Evolutionary conservation across 2,888 invertebrate genomes (phyloP).

Genomic region (Cloeon dipterum): DNA sequence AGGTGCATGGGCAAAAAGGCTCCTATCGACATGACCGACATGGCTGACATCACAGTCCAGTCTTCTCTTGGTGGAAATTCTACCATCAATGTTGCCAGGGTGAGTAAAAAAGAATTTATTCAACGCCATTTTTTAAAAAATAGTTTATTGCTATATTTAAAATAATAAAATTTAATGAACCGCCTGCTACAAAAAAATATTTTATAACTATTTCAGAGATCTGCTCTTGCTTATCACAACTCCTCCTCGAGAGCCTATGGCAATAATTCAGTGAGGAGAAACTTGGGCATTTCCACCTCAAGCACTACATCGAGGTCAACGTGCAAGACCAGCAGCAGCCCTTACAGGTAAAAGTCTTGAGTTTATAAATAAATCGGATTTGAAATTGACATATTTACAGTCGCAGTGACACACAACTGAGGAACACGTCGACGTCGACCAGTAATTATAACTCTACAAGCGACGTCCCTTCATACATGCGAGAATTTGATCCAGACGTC

Average conservation of each 20-base stretch:
- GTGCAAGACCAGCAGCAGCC: slow-evolving; percentile 82
- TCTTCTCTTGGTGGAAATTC: not conserved
- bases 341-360: slow-evolving; percentile 39
- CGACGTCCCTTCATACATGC: slow-evolving; percentile 47
- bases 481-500: slow-evolving; percentile 30
- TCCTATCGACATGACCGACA: slow-evolving; percentile 11
- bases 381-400: slow-evolving; percentile 11
- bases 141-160: no score
- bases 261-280: slow-evolving; percentile 31
- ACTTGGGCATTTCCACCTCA: slow-evolving; percentile 83
- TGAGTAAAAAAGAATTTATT: no score
- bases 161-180: no score
- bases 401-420: slow-evolving; percentile 58
- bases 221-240: slow-evolving; percentile 58
- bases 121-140: no score
- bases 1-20: slow-evolving; percentile 38
- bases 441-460: slow-evolving; percentile 50
- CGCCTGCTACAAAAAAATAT: no score
- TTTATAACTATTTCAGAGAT: slow-evolving; percentile 36
- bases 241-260: slow-evolving; percentile 20
- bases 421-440: slow-evolving; percentile 66
- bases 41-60: not conserved
- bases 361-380: no score
- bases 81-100: no score
- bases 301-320: slow-evolving; percentile 87